Base-by-base conservation (phyloP, 2,113 vertebrate species). In the Collichthys lucidus region DNA sequence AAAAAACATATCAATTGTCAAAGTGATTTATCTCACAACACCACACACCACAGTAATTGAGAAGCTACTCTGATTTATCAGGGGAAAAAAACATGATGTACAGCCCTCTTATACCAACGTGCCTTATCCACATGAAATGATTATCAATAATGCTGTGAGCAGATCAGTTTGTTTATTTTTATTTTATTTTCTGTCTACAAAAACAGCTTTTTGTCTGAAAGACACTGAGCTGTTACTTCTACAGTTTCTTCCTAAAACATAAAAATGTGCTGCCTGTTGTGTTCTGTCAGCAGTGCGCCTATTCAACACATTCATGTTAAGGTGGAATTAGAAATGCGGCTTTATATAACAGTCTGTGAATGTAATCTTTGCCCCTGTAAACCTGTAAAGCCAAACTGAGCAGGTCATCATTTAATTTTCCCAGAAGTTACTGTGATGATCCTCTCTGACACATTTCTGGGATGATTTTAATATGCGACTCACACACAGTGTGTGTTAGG, bases 391-490 rank as follows among this genome's bases (percentile, higher is more conserved):
- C 70, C 2, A 2, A 53, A 26, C 22, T 42, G 60, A 42, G 40
- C 49, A 76, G 72, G 69, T 70, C 76, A 69, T 74, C 80, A 24
- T 55, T 84, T 86, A 44, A 85, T 80, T 75, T 79, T 29, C 65
- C 68, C 80, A 83, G 79, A 77, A 68, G 60, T 67, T 35, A 55
- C 56, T 0, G 3, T 0, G 42, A 71, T 68, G 56, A 74, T 78
- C 69, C 77, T 77, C 80, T 52, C n/a, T 7, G 66, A 82, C 87
- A 87, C 80, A 79, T 85, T 84, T 82, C 67, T 55, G 77, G 31
- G 64, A 87, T 75, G 79, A 77, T 86, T 82, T 88, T 75, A 77
- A 89, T 77, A 77, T 66, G 46, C 29, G 52, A 63, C 57, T 59
- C 69, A 56, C 60, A 55, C 46, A 68, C 31, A 26, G 44, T 15